A percentile compares a stretch with the other conserved stretches of the same genome.
phyloP scores from a whole-genome alignment of 2,888 invertebrate species.

The Rhaphigaster nebulosa region DNA sequence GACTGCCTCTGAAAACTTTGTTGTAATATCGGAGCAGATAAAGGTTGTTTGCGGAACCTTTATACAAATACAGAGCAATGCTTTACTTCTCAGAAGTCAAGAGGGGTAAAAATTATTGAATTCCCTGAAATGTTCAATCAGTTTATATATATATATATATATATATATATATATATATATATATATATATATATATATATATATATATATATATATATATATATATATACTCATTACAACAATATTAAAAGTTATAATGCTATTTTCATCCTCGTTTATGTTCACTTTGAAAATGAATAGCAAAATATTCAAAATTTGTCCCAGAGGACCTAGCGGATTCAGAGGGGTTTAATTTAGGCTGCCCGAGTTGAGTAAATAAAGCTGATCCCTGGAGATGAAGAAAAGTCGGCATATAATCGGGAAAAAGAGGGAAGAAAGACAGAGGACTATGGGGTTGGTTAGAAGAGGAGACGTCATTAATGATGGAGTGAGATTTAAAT shows the following conservation, averaged over 20 bases:
- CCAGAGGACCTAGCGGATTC: background rate
- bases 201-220: no score
- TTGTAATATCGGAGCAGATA: no score
- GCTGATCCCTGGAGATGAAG: conserved; percentile 39
- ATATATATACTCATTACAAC: background rate
- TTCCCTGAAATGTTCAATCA: background rate
- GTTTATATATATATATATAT: background rate
- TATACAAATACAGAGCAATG: no score
- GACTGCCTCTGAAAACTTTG: background rate
- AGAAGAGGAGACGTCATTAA: conserved; percentile 25
- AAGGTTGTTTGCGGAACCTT: no score
- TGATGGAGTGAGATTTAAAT: conserved; percentile 48
- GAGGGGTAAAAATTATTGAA: background rate
- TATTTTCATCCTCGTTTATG: background rate
- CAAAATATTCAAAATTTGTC: background rate
- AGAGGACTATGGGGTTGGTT: background rate
- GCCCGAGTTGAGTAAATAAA: conserved; percentile 22
- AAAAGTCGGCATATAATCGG: conserved; percentile 37
- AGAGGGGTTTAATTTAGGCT: conserved; percentile 1
- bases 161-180: no score
- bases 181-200: no score
- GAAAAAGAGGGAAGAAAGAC: conserved; percentile 1
- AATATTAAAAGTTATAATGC: background rate
- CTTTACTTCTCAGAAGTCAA: background rate
- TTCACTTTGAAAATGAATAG: background rate